phyloP scores from a whole-genome alignment of 2,888 invertebrate genomes.

The Tubulanus polymorphus region DNA sequence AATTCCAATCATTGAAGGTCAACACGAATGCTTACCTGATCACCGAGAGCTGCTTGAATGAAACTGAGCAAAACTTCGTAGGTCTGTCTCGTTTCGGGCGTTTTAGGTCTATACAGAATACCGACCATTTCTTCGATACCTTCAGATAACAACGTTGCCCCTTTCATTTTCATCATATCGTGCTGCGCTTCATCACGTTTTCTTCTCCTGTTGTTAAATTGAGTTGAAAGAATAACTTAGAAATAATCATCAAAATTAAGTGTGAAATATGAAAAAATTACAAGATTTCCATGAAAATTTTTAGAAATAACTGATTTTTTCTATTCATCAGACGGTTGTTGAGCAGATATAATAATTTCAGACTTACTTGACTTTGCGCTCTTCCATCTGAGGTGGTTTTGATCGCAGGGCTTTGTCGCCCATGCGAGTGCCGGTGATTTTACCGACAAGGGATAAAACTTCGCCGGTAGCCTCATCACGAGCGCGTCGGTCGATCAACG shows the following conservation, averaged over 20 bases:
- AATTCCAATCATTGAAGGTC: no score
- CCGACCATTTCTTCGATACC: conserved; percentile 90
- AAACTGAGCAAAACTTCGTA: conserved; percentile 94
- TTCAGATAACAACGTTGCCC: conserved; percentile 65
- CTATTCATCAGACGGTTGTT: no score
- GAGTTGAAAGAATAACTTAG: no score
- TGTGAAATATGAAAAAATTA: no score
- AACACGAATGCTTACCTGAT: conserved; percentile 61
- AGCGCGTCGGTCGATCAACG: conserved; percentile 90
- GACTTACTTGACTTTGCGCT: conserved; percentile 80
- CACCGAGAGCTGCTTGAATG: conserved; percentile 94
- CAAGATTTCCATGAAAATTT: no score
- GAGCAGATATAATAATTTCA: no score
- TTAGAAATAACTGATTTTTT: no score
- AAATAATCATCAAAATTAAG: no score
- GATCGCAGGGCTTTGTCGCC: conserved; percentile 91
- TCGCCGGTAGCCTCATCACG: conserved; percentile 99
- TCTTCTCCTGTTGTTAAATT: conserved; percentile 33
- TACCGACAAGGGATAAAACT: conserved; percentile 90
- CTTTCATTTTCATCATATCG: conserved; percentile 85
- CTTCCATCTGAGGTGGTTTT: conserved; percentile 89
- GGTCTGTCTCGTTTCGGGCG: conserved; percentile 95
- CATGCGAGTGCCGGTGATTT: conserved; percentile 87
- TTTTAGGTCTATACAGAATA: conserved; percentile 91
- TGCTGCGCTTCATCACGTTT: conserved; percentile 78